Base-by-base conservation (phyloP, 2,797 vertebrate genomes). In the Ambastaia sidthimunki region DNA sequence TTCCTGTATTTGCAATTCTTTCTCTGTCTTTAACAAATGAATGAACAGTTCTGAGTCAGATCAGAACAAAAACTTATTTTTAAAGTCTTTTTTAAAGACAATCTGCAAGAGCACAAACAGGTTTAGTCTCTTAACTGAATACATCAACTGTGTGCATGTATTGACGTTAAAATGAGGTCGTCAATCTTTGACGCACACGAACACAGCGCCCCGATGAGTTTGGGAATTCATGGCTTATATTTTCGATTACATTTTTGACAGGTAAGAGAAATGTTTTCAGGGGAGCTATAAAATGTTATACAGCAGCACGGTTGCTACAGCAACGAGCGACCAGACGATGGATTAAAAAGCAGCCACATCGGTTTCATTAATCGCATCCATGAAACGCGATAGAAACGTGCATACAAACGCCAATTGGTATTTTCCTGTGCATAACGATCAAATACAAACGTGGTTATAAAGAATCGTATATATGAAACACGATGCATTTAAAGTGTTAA, bases 231-330 rank as follows among this genome's bases (percentile, higher is more conserved):
- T 57, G 50, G 6, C 44, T 76, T 68, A 59, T 76, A 57, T 76
- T 47, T 23, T 62, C 25, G n/a, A 68, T 25, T 68, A 68, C 52
- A 47, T 69, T 68, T 68, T 60, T 54, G 71, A 52, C 71, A 74
- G 25, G 54, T 52, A 41, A 18, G 44, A 50, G 15, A n/a, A 60
- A 25, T 11, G 63, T 59, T 74, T 78, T 73, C 71, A 72, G 70
- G 34, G 34, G 25, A 62, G 68, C 41, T 74, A 80, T 71, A 67
- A 68, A 68, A 50, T 81, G 77, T 80, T 80, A 31, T 83, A 80
- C 79, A 67, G 71, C 73, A 77, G 66, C 65, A 69, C 55, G 60
- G 92, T 94, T 92, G 91, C 93, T 82, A 93, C 82, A 86, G 93
- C 90, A 91, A 94, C 93, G 77, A 84, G 48, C 3, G 59, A 82